These are phyloP conservation scores for Blera fallax DNA, from an alignment of 2,888 invertebrate genomes.

Conservation along the genomic window DNA sequence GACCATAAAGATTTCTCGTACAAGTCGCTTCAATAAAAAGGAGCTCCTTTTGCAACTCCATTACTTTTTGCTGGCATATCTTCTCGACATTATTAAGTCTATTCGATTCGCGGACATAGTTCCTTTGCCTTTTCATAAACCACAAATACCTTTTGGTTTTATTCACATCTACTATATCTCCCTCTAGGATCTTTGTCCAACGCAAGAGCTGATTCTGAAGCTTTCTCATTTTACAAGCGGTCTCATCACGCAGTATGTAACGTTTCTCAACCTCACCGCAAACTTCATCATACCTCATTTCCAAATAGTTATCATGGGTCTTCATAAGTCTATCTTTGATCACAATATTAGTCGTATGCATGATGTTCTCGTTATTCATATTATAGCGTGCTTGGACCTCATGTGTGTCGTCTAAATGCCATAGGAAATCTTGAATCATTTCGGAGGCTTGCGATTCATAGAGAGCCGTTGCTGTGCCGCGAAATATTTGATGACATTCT, in stretches of 20 bases:
- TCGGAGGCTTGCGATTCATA: slow-evolving; percentile 77
- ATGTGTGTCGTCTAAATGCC: slow-evolving; percentile 73
- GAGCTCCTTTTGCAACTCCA: slow-evolving; percentile 74
- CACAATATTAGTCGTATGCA: slow-evolving; percentile 76
- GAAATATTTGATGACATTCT: slow-evolving; percentile 74
- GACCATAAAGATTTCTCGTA: slow-evolving; percentile 75
- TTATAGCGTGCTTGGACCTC: slow-evolving; percentile 73
- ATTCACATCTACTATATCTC: slow-evolving; percentile 75
- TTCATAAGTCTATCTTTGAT: slow-evolving; percentile 74
- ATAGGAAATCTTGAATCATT: slow-evolving; percentile 76
- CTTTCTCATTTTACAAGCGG: slow-evolving; percentile 75
- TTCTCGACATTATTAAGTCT: slow-evolving; percentile 75
- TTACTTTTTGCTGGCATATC: slow-evolving; percentile 47
- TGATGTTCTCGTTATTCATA: slow-evolving; percentile 77
- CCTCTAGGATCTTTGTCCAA: slow-evolving; percentile 75
- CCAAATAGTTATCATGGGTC: slow-evolving; percentile 76
- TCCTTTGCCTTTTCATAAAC: slow-evolving; percentile 77
- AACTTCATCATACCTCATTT: slow-evolving; percentile 76
- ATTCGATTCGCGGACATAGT: slow-evolving; percentile 75
- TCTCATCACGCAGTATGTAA: slow-evolving; percentile 76
- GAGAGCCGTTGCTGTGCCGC: slow-evolving; percentile 72
- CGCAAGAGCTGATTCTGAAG: slow-evolving; percentile 75
- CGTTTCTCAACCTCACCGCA: slow-evolving; percentile 77
- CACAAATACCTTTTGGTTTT: slow-evolving; percentile 76
- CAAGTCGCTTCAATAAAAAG: slow-evolving; percentile 75